These are phyloP conservation scores for Platyscapa corneri DNA, from an alignment of 1,140 invertebrate species.

Conservation along the genomic window DNA sequence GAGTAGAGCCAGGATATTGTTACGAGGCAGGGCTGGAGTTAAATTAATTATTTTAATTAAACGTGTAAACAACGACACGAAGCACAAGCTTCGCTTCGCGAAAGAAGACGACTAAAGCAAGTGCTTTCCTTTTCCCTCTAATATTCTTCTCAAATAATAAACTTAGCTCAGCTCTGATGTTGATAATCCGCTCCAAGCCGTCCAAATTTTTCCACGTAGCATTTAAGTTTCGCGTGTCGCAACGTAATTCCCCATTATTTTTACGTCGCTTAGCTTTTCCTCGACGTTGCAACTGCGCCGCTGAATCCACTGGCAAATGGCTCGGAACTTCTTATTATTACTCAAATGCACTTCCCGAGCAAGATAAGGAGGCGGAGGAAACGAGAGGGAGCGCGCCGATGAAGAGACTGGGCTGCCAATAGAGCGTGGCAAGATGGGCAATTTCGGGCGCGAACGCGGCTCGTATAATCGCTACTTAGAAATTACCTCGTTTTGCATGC, in stretches of 20 bases:
- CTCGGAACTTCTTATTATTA: slow-evolving; percentile 48
- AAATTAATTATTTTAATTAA: too few relatives aligned
- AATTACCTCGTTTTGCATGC: slow-evolving; percentile 12
- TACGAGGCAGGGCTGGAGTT: too few relatives aligned
- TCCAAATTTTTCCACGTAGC: neutral
- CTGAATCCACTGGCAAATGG: slow-evolving; percentile 2
- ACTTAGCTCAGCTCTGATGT: neutral
- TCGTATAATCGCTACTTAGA: slow-evolving; percentile 52
- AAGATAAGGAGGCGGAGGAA: neutral
- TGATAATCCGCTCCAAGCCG: neutral
- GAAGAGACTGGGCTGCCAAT: slow-evolving; percentile 51
- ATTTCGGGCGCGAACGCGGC: slow-evolving; percentile 63
- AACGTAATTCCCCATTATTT: slow-evolving; percentile 5
- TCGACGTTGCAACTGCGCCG: neutral
- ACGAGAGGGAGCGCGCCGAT: neutral
- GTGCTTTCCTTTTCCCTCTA: too few relatives aligned
- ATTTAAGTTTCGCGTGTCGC: neutral
- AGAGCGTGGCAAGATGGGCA: slow-evolving; percentile 67
- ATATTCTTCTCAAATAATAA: too few relatives aligned
- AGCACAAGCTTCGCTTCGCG: neutral
- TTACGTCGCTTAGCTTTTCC: neutral
- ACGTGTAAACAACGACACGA: neutral
- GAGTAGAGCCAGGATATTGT: too few relatives aligned
- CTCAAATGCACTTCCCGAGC: slow-evolving; percentile 47
- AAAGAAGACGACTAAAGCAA: neutral